These are phyloP conservation scores for Meteorus colon DNA, from an alignment of 2,888 invertebrate species.

Conservation along the genomic window DNA sequence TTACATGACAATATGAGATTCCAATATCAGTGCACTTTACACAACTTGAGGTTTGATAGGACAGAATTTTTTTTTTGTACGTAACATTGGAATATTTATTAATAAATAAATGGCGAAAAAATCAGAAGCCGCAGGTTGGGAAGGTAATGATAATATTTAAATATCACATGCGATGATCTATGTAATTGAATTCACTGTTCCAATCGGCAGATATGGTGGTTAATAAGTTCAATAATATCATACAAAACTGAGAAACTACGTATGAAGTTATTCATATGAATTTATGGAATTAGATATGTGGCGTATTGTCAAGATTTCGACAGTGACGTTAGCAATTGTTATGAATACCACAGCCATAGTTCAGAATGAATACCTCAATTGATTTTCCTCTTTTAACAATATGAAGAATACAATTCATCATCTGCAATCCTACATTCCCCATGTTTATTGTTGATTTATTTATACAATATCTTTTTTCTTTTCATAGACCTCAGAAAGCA, in stretches of 20 bases:
- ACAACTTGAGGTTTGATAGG: slow-evolving; percentile 9
- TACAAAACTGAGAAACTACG: not conserved
- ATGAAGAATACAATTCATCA: no score
- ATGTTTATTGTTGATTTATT: slow-evolving; percentile 18
- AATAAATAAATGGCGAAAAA: slow-evolving; percentile 59
- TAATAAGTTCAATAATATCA: no score
- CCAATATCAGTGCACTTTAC: not conserved
- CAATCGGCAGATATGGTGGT: not conserved
- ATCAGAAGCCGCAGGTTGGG: slow-evolving; percentile 62
- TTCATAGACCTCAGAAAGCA: slow-evolving; percentile 89
- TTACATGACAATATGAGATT: not conserved
- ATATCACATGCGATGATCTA: not conserved
- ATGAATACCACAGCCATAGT: not conserved
- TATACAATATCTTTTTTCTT: slow-evolving; percentile 46
- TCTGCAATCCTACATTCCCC: not conserved
- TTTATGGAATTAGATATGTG: not conserved
- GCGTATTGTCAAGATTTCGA: not conserved
- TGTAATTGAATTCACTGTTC: not conserved
- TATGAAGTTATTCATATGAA: not conserved
- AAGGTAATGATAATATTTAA: slow-evolving; percentile 57
- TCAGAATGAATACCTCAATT: not conserved
- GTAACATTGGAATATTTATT: slow-evolving; percentile 39
- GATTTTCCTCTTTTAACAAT: no score
- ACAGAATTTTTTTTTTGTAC: slow-evolving; percentile 14
- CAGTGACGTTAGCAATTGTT: not conserved